phyloP scores from a whole-genome alignment of 1,140 invertebrate genomes.

The Pogonomyrmex barbatus region DNA sequence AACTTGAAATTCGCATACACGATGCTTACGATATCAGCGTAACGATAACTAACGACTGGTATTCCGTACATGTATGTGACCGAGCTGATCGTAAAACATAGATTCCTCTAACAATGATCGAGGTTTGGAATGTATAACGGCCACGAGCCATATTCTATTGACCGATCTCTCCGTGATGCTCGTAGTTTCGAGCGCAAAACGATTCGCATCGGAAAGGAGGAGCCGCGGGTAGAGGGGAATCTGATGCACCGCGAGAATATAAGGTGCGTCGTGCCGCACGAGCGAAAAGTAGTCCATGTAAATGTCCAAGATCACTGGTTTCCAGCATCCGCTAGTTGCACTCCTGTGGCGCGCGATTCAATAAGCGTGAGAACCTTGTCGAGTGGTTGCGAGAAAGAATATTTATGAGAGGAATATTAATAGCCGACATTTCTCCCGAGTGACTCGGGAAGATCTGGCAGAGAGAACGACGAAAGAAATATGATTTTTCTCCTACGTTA shows the following conservation, averaged over 20 bases:
- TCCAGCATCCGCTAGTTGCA: conserved; percentile 64
- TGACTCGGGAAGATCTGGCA: background rate
- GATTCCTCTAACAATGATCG: conserved; percentile 49
- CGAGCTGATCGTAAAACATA: conserved; percentile 52
- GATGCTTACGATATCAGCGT: background rate
- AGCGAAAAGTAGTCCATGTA: conserved; percentile 71
- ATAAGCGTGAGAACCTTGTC: conserved; percentile 70
- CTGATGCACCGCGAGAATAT: conserved; percentile 41
- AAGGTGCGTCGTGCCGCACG: conserved; percentile 67
- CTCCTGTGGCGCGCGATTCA: conserved; percentile 52
- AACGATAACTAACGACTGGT: conserved; percentile 43
- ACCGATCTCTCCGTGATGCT: conserved; percentile 31
- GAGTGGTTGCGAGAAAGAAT: conserved; percentile 55
- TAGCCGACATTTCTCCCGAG: conserved; percentile 15
- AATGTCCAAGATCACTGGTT: conserved; percentile 68
- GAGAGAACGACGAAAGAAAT: background rate
- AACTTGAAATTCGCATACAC: conserved; percentile 52
- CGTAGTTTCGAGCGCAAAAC: conserved; percentile 21
- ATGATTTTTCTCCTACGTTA: background rate
- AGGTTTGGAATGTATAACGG: conserved; percentile 5
- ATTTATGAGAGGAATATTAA: conserved; percentile 63
- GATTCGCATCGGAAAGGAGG: conserved; percentile 14
- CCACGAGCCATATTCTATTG: background rate
- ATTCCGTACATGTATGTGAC: conserved; percentile 28
- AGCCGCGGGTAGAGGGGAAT: background rate